Base-by-base conservation (phyloP, 2,113 vertebrate genomes). In the Myocastor coypus region DNA sequence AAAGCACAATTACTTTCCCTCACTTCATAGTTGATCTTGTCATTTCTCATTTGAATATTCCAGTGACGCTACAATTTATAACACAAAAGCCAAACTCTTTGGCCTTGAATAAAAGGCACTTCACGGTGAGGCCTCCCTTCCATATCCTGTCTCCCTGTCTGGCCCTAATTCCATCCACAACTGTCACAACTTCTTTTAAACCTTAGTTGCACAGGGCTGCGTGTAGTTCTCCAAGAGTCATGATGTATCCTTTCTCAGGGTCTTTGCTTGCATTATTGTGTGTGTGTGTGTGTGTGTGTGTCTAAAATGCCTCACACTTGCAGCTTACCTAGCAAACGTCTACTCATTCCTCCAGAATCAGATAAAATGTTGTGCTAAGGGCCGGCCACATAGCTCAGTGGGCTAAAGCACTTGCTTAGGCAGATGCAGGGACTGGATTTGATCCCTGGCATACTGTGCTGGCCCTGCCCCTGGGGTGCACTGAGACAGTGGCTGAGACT, bases 31-130 rank as follows among this genome's bases (percentile, higher is more conserved):
- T 63, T 42, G 28, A 73, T 28, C 55, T 91, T 52, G 42, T 63
- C 73, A 52, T 9, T 80, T 83, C 12, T 24, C 37, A 50, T 50
- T 85, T 66, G 71, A 63, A 52, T 87, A 83, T 40, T 80, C n/a
- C 37, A 68, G 22, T 37, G 46, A 75, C 30, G 57, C 30, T 28
- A 50, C 9, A 80, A 61, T 57, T 50, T 59, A 26, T n/a, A 11
- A 24, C 30, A 87, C 6, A 57, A 95, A 87, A 83, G 59, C 16
- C 30, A 61, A 94, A 50, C 37, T 91, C 89, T 57, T 73, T n/a
- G 17, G 66, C 46, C 34, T 34, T 68, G 69, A 66, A 37, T 26
- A 64, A 71, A 69, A 95, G 57, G 16, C 12, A 32, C 24, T 37
- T 93, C 11, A 34, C 2, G 7, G 42, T 34, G 22, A 42, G n/a